Conservation (phyloP, 2,113 vertebrate species). For the Piprites chloris region DNA sequence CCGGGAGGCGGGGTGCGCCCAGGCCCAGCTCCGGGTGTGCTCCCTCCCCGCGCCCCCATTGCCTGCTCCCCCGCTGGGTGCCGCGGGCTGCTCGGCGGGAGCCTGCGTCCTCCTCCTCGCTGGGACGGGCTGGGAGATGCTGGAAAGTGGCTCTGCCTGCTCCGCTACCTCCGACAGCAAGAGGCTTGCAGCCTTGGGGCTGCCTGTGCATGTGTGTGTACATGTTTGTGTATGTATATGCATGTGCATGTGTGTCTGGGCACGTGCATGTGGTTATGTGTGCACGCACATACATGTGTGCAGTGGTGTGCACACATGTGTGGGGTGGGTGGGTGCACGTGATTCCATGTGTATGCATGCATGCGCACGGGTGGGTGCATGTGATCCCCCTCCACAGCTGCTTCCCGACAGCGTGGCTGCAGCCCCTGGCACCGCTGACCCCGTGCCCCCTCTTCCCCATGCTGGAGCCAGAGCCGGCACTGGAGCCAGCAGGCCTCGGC, state of each 20-base stretch:
- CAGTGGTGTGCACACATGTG: no score
- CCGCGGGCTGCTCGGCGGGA: not conserved
- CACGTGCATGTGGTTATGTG: not conserved
- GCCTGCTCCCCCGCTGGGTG: not conserved
- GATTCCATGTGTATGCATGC: not conserved
- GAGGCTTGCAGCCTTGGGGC: not conserved
- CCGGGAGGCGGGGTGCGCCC: not conserved
- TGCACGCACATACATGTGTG: not conserved
- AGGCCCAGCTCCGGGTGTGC: not conserved
- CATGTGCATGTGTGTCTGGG: not conserved
- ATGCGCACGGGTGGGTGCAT: not conserved
- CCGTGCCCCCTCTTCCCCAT: accelerated
- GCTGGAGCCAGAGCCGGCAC: accelerated
- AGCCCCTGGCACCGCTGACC: accelerated
- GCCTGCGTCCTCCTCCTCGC: not conserved
- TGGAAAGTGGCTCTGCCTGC: not conserved
- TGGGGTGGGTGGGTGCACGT: not conserved
- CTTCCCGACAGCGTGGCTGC: not conserved
- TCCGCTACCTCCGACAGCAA: not conserved
- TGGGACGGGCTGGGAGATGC: not conserved
- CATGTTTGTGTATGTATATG: not conserved
- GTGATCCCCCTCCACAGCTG: accelerated
- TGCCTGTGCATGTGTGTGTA: not conserved
- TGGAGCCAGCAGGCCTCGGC: not conserved
- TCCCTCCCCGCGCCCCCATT: not conserved